These are phyloP conservation scores for Hartigia nigra DNA, from an alignment of 2,888 invertebrate species.

Conservation along the genomic window DNA sequence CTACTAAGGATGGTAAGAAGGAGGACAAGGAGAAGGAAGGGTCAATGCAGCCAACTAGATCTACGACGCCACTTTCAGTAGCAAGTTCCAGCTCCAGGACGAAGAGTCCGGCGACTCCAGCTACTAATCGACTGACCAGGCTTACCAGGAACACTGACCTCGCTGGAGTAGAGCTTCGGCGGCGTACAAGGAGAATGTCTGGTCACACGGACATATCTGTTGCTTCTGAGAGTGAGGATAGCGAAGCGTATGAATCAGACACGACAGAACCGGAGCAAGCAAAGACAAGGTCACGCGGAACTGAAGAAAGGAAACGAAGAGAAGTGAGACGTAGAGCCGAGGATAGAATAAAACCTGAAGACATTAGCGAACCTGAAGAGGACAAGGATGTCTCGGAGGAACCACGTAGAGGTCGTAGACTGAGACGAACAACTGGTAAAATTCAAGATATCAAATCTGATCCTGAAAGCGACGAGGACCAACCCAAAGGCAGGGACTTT, in stretches of 20 bases:
- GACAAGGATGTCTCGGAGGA: conserved; percentile 52
- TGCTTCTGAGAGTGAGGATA: conserved; percentile 72
- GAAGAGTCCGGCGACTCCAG: conserved; percentile 74
- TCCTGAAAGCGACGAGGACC: conserved; percentile 68
- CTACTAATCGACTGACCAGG: conserved; percentile 64
- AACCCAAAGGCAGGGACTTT: conserved; percentile 78
- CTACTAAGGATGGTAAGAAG: conserved; percentile 45
- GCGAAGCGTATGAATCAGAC: conserved; percentile 68
- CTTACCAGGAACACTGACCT: conserved; percentile 59
- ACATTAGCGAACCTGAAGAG: conserved; percentile 57
- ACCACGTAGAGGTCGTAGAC: conserved; percentile 60
- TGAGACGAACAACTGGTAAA: conserved; percentile 63
- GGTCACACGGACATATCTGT: conserved; percentile 72
- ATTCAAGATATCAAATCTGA: conserved; percentile 64
- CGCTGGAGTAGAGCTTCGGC: conserved; percentile 46
- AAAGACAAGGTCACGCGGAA: conserved; percentile 38
- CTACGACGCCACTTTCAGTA: conserved; percentile 75
- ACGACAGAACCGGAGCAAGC: conserved; percentile 60
- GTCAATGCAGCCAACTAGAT: conserved; percentile 68
- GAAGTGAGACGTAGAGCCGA: conserved; percentile 63
- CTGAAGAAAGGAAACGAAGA: conserved; percentile 56
- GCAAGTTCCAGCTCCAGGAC: conserved; percentile 74
- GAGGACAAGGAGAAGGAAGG: conserved; percentile 45
- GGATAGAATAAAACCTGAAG: conserved; percentile 65
- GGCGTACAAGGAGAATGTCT: conserved; percentile 69